These are phyloP conservation scores for Eospalax fontanierii DNA, from an alignment of 2,797 vertebrate species.

Conservation along the genomic window DNA sequence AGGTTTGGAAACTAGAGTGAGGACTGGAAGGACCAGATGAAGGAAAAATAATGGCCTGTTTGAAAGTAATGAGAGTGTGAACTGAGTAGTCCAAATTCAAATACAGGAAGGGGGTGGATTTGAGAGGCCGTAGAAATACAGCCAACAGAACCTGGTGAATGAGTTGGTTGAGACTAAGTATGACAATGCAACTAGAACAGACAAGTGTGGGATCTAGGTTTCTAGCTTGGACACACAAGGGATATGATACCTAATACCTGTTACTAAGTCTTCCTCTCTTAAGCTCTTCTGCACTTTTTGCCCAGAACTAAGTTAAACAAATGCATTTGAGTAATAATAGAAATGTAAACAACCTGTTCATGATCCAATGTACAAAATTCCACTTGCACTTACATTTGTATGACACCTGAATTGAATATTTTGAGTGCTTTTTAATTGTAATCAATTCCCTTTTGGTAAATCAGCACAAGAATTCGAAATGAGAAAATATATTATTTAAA, in stretches of 20 bases:
- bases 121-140: neutral
- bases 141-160: neutral
- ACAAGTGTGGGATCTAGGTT: neutral
- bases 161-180: neutral
- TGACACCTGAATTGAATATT: neutral
- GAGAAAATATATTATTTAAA: constrained; percentile 31
- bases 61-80: neutral
- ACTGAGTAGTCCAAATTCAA: neutral
- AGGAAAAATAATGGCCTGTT: neutral
- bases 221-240: neutral
- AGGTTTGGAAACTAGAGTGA: neutral
- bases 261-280: neutral
- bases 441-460: constrained; percentile 51
- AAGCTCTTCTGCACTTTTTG: neutral
- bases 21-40: neutral
- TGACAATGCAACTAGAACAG: neutral
- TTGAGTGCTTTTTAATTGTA: constrained; percentile 28
- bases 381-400: neutral
- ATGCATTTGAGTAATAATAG: constrained; percentile 11
- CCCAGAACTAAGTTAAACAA: constrained; percentile 56
- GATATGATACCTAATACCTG: neutral
- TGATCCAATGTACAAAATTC: constrained; percentile 22
- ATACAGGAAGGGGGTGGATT: neutral
- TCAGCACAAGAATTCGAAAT: neutral
- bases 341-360: constrained; percentile 35